A percentile compares a stretch with the other conserved stretches of the same genome.
These are phyloP conservation scores for Ectropis grisescens DNA, from an alignment of 1,140 invertebrate species.

Conservation along the genomic window DNA sequence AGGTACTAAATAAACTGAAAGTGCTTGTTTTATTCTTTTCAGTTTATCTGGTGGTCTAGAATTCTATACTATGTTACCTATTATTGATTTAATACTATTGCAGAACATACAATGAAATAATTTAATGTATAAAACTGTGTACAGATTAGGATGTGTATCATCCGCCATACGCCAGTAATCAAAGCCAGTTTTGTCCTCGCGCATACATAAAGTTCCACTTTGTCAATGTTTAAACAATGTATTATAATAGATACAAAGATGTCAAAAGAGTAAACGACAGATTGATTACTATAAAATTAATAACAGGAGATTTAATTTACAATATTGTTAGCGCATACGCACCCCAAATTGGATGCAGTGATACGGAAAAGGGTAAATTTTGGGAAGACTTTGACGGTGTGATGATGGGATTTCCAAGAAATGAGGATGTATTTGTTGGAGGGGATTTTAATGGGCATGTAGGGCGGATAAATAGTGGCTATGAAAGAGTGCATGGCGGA, in stretches of 20 bases:
- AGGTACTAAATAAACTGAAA: too few species aligned
- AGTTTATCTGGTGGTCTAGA: too few species aligned
- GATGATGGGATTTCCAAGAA: not conserved
- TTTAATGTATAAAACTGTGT: too few species aligned
- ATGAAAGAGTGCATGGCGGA: conserved; percentile 8
- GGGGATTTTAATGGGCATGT: conserved; percentile 19
- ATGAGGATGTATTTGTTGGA: conserved; percentile 4
- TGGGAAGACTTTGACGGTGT: not conserved
- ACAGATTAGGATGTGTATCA: too few species aligned
- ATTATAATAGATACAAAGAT: conserved; percentile 1
- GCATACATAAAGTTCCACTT: too few species aligned
- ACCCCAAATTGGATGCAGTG: conserved; percentile 7
- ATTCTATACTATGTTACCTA: too few species aligned
- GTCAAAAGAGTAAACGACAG: conserved; percentile 14
- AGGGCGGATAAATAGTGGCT: conserved; percentile 1
- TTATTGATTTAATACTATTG: too few species aligned
- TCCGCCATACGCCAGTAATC: too few species aligned
- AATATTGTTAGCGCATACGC: conserved; percentile 17
- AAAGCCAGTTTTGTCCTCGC: too few species aligned
- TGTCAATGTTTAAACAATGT: conserved; percentile 7
- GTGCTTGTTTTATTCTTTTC: too few species aligned
- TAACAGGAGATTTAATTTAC: conserved; percentile 2
- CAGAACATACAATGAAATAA: too few species aligned
- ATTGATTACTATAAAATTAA: conserved; percentile 11
- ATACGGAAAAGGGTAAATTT: not conserved